phyloP scores from a whole-genome alignment of 2,888 invertebrate genomes.

The Eutolmus rufibarbis region DNA sequence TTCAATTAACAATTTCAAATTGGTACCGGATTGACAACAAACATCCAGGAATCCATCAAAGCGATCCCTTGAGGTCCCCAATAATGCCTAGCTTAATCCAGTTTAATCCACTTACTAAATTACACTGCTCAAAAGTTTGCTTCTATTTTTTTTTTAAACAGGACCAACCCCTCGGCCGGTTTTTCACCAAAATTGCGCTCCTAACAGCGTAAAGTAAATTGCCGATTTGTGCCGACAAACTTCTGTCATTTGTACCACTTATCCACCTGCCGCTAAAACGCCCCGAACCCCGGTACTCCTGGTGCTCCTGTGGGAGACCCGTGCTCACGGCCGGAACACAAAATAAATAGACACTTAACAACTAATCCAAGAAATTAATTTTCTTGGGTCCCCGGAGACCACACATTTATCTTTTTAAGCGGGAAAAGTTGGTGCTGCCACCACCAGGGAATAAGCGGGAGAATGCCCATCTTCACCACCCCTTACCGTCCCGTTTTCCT shows the following conservation, averaged over 20 bases:
- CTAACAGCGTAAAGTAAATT: conserved; percentile 1
- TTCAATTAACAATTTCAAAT: conserved; percentile 42
- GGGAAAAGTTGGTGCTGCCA: conserved; percentile 18
- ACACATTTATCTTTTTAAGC: conserved; percentile 46
- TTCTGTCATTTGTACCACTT: conserved; percentile 41
- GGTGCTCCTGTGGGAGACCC: neutral
- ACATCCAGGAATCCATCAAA: conserved; percentile 27
- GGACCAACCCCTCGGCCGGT: neutral
- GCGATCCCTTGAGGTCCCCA: conserved; percentile 43
- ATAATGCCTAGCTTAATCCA: conserved; percentile 46
- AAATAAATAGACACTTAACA: conserved; percentile 49
- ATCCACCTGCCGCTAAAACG: conserved; percentile 45
- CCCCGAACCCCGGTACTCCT: conserved; percentile 13
- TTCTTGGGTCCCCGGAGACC: conserved; percentile 47
- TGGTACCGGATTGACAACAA: conserved; percentile 21
- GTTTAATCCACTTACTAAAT: conserved; percentile 47
- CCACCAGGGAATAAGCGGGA: neutral
- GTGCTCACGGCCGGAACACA: conserved; percentile 45
- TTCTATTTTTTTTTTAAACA: neutral
- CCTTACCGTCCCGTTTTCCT: neutral
- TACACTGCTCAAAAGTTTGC: conserved; percentile 30
- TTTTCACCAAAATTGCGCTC: neutral
- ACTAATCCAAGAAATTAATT: conserved; percentile 50
- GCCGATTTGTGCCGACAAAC: neutral
- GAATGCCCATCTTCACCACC: neutral